A percentile compares a stretch with the other conserved stretches of the same genome.
Evolutionary conservation across 1,140 invertebrate genomes (phyloP).

Genomic region (Trinorchestia longiramus): DNA sequence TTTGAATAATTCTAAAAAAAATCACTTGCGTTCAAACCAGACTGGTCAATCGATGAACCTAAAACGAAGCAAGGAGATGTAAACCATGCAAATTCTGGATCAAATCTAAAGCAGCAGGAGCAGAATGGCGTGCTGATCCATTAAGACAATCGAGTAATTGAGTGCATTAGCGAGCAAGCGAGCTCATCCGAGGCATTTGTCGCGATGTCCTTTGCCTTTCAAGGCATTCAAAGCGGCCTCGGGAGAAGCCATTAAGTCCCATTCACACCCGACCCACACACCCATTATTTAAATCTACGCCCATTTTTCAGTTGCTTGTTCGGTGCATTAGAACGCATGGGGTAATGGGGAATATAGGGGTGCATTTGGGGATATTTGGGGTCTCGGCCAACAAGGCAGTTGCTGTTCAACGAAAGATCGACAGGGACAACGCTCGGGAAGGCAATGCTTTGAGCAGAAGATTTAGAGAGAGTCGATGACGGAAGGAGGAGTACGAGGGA

Average conservation of each 20-base stretch:
- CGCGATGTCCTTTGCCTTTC: constrained; percentile 48
- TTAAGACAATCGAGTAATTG: constrained; percentile 54
- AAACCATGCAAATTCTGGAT: background rate
- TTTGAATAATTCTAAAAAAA: background rate
- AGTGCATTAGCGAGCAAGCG: constrained; percentile 45
- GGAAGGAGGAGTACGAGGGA: background rate
- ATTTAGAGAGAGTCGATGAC: constrained; percentile 13
- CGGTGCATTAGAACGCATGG: constrained; percentile 46
- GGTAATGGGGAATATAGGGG: background rate
- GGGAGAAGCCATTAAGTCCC: constrained; percentile 49
- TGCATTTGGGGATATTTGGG: background rate
- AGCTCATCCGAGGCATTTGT: constrained; percentile 51
- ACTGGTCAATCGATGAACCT: background rate
- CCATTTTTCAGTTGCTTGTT: constrained; percentile 53
- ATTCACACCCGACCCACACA: constrained; percentile 53
- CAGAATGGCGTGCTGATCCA: constrained; percentile 23
- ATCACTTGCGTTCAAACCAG: background rate
- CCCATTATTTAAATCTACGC: constrained; percentile 55
- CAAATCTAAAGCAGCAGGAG: constrained; percentile 4
- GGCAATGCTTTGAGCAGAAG: constrained; percentile 9
- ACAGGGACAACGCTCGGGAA: constrained; percentile 5
- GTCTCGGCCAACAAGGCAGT: constrained; percentile 35
- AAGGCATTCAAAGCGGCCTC: constrained; percentile 42
- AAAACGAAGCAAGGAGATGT: background rate
- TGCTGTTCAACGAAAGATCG: background rate